Percentiles rank a stretch among this genome's conserved stretches.
Evolutionary conservation across 2,888 invertebrate genomes (phyloP).

Genomic region (Helleia helle): DNA sequence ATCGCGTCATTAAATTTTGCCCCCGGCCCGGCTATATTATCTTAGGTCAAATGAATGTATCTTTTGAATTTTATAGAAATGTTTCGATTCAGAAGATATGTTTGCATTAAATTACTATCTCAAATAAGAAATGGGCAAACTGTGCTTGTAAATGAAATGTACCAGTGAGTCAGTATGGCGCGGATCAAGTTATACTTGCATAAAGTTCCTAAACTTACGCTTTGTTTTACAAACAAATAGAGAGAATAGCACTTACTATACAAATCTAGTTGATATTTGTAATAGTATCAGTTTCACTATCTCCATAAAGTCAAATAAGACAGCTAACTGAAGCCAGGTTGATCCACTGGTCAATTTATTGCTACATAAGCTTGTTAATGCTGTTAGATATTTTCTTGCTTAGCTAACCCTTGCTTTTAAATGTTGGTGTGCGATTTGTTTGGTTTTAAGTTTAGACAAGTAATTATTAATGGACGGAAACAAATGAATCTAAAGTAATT

Average conservation of each 20-base stretch:
- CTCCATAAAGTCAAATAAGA: too few relatives aligned
- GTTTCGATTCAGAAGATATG: neutral
- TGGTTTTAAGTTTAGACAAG: neutral
- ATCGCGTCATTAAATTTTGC: neutral
- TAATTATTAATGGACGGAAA: too few relatives aligned
- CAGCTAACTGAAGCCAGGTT: too few relatives aligned
- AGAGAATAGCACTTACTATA: too few relatives aligned
- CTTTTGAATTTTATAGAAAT: neutral
- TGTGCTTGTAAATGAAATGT: too few relatives aligned
- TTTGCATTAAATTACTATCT: conserved; percentile 1
- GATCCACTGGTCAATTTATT: too few relatives aligned
- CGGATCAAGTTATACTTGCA: too few relatives aligned
- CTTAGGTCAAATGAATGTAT: neutral
- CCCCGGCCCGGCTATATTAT: neutral
- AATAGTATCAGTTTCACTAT: neutral
- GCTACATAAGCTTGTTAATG: conserved; percentile 3
- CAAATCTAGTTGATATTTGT: too few relatives aligned
- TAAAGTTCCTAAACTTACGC: too few relatives aligned
- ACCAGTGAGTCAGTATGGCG: too few relatives aligned
- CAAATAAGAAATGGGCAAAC: neutral
- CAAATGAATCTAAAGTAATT: too few relatives aligned
- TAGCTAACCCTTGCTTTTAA: neutral
- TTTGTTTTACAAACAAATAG: too few relatives aligned
- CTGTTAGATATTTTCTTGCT: neutral
- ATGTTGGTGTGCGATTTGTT: neutral